phyloP scores from a whole-genome alignment of 2,113 vertebrate genomes.

The Crypturellus undulatus region DNA sequence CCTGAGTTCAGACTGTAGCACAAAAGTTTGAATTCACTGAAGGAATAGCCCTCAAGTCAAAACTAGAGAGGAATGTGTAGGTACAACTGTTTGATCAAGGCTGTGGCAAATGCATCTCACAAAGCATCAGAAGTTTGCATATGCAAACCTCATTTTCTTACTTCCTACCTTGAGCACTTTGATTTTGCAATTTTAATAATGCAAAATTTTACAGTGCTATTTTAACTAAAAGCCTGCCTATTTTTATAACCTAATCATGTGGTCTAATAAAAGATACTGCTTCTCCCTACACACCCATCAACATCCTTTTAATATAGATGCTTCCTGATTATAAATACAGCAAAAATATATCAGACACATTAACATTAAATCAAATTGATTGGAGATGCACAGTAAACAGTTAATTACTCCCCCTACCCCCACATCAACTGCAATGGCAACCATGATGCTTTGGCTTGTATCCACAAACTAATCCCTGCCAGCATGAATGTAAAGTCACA shows the following conservation, averaged over 20 bases:
- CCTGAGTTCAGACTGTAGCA: neutral
- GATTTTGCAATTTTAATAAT: slow-evolving; percentile 3
- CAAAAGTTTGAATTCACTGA: neutral
- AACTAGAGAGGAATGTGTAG: neutral
- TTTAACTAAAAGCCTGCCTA: slow-evolving; percentile 12
- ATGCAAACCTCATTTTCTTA: neutral
- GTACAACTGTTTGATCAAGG: neutral
- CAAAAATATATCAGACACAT: neutral
- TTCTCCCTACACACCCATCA: neutral
- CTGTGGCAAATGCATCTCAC: neutral
- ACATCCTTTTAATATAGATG: neutral
- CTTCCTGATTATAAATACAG: slow-evolving; percentile 22
- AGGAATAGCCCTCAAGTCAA: neutral
- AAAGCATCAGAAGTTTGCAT: neutral
- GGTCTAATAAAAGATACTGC: slow-evolving; percentile 25
- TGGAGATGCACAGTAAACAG: neutral
- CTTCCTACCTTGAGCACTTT: neutral
- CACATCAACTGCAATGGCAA: neutral
- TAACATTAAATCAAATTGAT: neutral
- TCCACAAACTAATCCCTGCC: neutral
- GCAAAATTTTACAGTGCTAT: neutral
- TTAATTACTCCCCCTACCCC: neutral
- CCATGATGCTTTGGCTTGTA: neutral
- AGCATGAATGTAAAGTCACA: neutral
- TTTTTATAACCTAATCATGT: neutral